Base-by-base conservation (phyloP, 2,888 invertebrate species). In the Diachrysia chrysitis region DNA sequence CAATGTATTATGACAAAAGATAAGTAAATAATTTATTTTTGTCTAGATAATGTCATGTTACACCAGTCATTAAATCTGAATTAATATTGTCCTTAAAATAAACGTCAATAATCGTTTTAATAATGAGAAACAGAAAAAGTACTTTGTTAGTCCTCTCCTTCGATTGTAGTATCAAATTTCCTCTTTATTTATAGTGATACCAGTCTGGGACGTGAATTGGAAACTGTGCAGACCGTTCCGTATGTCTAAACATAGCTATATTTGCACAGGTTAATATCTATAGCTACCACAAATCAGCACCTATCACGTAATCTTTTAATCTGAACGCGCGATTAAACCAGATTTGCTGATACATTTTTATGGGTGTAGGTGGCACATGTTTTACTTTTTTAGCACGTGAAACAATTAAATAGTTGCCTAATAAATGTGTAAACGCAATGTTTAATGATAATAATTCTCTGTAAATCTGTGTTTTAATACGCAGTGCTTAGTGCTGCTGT, bases 331-430 rank as follows among this genome's bases (percentile, higher is more conserved):
- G 71, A 64, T 77, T 67, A 68, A 63, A 71, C 66, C 71, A 66
- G 76, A 76, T 79, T 79, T 72, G 64, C 75, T 71, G 66, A 77
- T 73, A 75, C 70, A 71, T 70, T 55, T 78, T 60, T 59, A 66
- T 63, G 58, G 48, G 55, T 60, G 69, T 69, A 68, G 63, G 70
- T 65, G 73, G 66, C 84, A 83, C 79, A 78, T 83, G 83, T 72
- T 79, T 66, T 73, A 76, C 79, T 71, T 79, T 84, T 83, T 81
- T 67, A 78, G 73, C 71, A 76, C 78, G 71, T 78, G 72, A 81
- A 83, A 81, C 77, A 84, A 78, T 82, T 72, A 77, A 72, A 85
- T 85, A 81, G 82, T 79, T 76, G 12, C 19, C 21, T 51, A 21
- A 69, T 70, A 75, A 69, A 67, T 66, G 65, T 80, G 69, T 73